phyloP scores from a whole-genome alignment of 2,797 vertebrate genomes.

The Gallinago nigripennis region DNA sequence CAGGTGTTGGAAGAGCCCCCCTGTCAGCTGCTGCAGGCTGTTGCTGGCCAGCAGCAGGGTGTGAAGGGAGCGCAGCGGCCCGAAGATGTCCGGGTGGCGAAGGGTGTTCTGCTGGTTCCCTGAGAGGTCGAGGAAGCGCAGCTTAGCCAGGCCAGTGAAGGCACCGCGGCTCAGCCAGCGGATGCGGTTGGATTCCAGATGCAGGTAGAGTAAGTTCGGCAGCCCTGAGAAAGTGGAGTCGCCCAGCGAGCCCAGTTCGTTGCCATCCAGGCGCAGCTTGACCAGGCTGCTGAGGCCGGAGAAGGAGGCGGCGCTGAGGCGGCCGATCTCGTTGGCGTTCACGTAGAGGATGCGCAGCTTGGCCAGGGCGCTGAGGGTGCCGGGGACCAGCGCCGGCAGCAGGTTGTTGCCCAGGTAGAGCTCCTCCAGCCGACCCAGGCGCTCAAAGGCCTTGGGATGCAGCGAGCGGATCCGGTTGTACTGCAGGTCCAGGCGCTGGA shows the following conservation, averaged over 20 bases:
- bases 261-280: conserved; percentile 90
- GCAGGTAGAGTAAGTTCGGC: conserved; percentile 87
- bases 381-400: conserved; percentile 78
- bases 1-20: conserved; percentile 87
- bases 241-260: conserved; percentile 83
- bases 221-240: conserved; percentile 87
- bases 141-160: conserved; percentile 84
- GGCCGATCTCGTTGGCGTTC: conserved; percentile 87
- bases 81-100: conserved; percentile 82
- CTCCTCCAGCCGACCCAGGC: conserved; percentile 86
- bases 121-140: conserved; percentile 91
- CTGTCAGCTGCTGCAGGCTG: conserved; percentile 81
- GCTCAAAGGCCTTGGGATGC: conserved; percentile 89
- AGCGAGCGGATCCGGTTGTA: conserved; percentile 90
- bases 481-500: conserved; percentile 90
- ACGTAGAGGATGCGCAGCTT: conserved; percentile 88
- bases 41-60: conserved; percentile 90
- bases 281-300: conserved; percentile 82
- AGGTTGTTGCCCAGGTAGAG: conserved; percentile 93
- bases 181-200: conserved; percentile 91
- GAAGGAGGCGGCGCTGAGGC: conserved; percentile 82
- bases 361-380: conserved; percentile 83
- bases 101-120: conserved; percentile 88
- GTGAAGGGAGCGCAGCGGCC: conserved; percentile 82
- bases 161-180: conserved; percentile 87